Evolutionary conservation across 1,140 invertebrate species (phyloP).

Genomic region (Euura lappo): DNA sequence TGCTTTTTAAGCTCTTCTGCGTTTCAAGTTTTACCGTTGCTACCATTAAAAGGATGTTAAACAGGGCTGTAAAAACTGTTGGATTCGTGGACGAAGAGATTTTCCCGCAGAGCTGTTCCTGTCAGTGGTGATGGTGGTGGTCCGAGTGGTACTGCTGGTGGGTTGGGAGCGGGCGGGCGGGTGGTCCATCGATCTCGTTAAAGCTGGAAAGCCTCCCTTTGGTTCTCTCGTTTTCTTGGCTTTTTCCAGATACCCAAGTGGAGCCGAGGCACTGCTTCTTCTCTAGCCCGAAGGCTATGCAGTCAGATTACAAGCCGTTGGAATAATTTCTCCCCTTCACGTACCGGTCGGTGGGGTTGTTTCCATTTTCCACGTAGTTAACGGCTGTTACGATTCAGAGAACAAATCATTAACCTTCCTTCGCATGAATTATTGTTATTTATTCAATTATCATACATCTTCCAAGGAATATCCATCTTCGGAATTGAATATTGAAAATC

Average conservation of each 20-base stretch:
- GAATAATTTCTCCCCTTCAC: not conserved
- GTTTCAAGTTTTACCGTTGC: not conserved
- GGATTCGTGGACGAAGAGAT: not conserved
- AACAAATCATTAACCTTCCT: not conserved
- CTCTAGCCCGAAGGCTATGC: not conserved
- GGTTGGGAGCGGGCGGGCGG: not conserved
- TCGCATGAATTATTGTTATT: not conserved
- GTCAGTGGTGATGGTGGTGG: not conserved
- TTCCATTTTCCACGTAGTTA: not conserved
- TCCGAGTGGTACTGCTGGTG: not conserved
- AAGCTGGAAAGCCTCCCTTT: conserved; percentile 5
- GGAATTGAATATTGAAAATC: not conserved
- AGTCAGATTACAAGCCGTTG: not conserved
- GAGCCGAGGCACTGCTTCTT: not conserved
- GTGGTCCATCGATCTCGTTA: conserved; percentile 5
- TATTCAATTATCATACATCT: too few species aligned
- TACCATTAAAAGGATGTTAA: conserved; percentile 2
- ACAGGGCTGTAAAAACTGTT: not conserved
- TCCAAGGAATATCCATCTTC: not conserved
- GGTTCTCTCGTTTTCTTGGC: not conserved
- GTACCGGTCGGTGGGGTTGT: not conserved
- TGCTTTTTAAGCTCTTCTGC: too few species aligned
- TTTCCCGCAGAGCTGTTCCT: not conserved
- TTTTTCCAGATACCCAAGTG: conserved; percentile 1
- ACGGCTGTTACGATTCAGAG: not conserved